These are phyloP conservation scores for Choloepus hoffmanni DNA, from an alignment of 2,113 vertebrate species.

Conservation along the genomic window DNA sequence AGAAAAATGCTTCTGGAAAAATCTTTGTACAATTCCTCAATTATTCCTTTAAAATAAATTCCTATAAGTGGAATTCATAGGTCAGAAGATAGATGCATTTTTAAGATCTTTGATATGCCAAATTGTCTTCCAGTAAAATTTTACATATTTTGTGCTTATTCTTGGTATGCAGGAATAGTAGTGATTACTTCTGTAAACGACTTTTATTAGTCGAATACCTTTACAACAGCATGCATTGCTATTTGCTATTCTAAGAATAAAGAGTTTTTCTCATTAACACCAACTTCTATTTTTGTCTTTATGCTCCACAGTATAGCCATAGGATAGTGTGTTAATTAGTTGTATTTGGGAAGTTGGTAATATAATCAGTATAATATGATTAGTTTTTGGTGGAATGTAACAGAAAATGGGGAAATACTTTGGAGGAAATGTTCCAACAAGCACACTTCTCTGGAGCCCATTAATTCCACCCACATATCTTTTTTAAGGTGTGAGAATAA, in stretches of 20 bases:
- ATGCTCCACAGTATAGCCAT: neutral
- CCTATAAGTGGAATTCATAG: neutral
- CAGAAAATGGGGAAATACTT: constrained; percentile 53
- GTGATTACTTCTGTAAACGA: neutral
- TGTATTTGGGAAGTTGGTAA: constrained; percentile 24
- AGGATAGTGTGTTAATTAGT: neutral
- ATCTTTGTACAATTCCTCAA: neutral
- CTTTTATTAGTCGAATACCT: neutral
- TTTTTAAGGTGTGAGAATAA: constrained; percentile 51
- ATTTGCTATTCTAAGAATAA: neutral
- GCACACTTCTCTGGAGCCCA: neutral
- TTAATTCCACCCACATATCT: constrained; percentile 51
- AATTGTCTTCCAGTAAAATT: constrained; percentile 7
- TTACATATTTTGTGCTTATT: neutral
- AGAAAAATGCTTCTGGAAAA: constrained; percentile 44
- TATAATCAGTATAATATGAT: constrained; percentile 11
- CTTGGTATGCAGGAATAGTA: neutral
- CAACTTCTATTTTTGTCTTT: constrained; percentile 54
- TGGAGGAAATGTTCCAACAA: neutral
- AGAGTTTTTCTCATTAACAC: neutral
- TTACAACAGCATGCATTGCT: neutral
- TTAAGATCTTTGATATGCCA: neutral
- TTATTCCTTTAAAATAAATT: constrained; percentile 39
- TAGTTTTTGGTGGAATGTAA: constrained; percentile 61
- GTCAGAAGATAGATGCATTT: neutral